Conservation (phyloP, 2,888 invertebrate species). For the Lasioglossum malachurum region DNA sequence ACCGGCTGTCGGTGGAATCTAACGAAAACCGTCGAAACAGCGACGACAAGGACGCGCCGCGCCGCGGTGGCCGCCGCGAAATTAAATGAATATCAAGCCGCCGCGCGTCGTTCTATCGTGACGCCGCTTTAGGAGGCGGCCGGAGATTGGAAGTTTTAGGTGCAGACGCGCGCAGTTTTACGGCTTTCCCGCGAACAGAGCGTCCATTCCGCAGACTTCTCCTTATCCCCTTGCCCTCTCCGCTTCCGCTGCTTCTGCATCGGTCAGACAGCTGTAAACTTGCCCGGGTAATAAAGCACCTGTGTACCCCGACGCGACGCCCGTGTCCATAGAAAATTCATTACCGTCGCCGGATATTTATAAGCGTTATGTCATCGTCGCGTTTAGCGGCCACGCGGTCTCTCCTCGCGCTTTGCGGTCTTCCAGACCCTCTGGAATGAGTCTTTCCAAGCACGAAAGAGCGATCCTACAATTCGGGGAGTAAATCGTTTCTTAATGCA, state of each 20-base stretch:
- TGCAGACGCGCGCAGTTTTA: slow-evolving; percentile 76
- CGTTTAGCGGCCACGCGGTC: slow-evolving; percentile 11
- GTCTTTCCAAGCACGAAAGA: background rate
- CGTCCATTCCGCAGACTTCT: slow-evolving; percentile 72
- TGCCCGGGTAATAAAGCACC: slow-evolving; percentile 60
- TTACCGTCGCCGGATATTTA: slow-evolving; percentile 47
- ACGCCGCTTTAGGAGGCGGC: slow-evolving; percentile 41
- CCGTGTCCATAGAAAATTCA: slow-evolving; percentile 58
- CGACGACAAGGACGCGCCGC: background rate
- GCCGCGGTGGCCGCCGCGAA: slow-evolving; percentile 8
- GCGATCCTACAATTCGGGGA: background rate
- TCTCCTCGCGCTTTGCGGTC: background rate
- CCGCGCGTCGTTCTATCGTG: slow-evolving; percentile 16
- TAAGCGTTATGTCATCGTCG: slow-evolving; percentile 51
- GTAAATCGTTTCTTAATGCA: background rate
- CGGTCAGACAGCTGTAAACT: slow-evolving; percentile 58
- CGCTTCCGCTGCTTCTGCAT: background rate
- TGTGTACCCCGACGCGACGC: slow-evolving; percentile 36
- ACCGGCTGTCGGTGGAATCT: background rate
- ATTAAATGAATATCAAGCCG: slow-evolving; percentile 55
- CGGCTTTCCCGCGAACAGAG: slow-evolving; percentile 79
- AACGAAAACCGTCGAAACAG: slow-evolving; percentile 27
- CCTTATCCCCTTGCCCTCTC: slow-evolving; percentile 15
- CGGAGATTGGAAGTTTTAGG: slow-evolving; percentile 72
- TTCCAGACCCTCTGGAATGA: background rate